phyloP scores from a whole-genome alignment of 2,888 invertebrate genomes.

The Andrena dorsata region DNA sequence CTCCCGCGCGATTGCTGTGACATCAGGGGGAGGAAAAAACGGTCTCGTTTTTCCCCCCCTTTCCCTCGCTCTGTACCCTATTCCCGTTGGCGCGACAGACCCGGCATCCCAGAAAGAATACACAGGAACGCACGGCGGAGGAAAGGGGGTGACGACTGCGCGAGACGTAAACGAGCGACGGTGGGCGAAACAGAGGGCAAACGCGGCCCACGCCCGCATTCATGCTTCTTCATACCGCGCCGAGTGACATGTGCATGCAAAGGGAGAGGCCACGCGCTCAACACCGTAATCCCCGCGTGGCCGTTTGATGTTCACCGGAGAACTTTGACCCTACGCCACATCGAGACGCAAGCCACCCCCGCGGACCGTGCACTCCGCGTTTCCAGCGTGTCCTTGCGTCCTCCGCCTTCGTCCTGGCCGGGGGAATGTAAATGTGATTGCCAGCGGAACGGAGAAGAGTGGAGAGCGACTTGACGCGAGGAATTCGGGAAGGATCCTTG shows the following conservation, averaged over 20 bases:
- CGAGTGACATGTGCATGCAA: constrained; percentile 76
- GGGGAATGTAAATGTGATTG: background rate
- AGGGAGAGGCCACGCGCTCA: constrained; percentile 59
- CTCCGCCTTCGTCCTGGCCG: background rate
- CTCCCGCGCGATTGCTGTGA: constrained; percentile 24
- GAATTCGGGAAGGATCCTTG: background rate
- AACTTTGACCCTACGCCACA: constrained; percentile 61
- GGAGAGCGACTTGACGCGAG: background rate
- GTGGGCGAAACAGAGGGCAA: constrained; percentile 58
- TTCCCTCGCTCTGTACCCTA: constrained; percentile 16
- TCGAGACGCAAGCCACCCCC: constrained; percentile 1
- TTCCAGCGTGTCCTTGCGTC: constrained; percentile 16
- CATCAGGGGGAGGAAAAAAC: background rate
- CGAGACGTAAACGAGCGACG: constrained; percentile 65
- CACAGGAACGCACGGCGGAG: constrained; percentile 28
- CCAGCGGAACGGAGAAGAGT: background rate
- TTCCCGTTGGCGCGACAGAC: constrained; percentile 43
- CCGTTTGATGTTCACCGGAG: constrained; percentile 78
- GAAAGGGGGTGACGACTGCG: constrained; percentile 46
- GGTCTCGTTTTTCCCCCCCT: constrained; percentile 18
- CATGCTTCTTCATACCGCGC: constrained; percentile 72
- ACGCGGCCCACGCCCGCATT: constrained; percentile 67
- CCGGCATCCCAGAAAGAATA: constrained; percentile 56
- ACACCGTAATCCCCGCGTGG: constrained; percentile 75
- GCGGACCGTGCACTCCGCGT: background rate